Percentiles rank a stretch among this genome's conserved stretches.
phyloP scores from a whole-genome alignment of 1,140 invertebrate genomes.

The Heliothis subflexa region DNA sequence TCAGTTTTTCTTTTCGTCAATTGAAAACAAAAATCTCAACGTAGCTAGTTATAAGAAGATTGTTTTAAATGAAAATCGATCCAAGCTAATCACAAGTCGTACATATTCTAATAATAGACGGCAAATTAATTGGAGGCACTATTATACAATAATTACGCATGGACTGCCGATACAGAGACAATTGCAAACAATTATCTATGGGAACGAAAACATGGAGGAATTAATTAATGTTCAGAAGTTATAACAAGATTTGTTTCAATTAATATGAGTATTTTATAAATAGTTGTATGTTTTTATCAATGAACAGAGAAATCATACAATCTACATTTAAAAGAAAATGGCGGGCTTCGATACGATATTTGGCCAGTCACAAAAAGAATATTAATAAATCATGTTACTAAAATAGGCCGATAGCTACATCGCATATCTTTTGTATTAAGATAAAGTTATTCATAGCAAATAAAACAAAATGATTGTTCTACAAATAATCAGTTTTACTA shows the following conservation, averaged over 20 bases:
- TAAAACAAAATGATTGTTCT: conserved; percentile 2
- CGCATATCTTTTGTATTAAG: conserved; percentile 2
- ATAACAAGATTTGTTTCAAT: not conserved
- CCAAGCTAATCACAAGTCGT: conserved; percentile 2
- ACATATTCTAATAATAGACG: conserved; percentile 31
- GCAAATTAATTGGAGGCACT: conserved; percentile 18
- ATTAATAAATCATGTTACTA: not conserved
- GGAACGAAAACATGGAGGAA: conserved; percentile 3
- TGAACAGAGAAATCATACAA: too few species aligned
- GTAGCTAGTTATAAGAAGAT: not conserved
- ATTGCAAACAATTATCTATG: conserved; percentile 32
- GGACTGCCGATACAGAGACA: conserved; percentile 19
- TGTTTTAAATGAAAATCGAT: not conserved
- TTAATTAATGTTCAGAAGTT: not conserved
- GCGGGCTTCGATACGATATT: not conserved
- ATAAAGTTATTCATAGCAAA: conserved; percentile 8
- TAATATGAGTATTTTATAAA: not conserved
- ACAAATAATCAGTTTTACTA: conserved; percentile 22
- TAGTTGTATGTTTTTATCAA: too few species aligned
- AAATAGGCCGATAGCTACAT: not conserved
- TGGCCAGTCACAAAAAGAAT: not conserved
- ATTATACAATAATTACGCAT: conserved; percentile 18
- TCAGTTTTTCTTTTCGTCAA: too few species aligned
- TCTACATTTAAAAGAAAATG: too few species aligned
- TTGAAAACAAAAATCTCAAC: not conserved